phyloP scores from a whole-genome alignment of 2,797 vertebrate species.

The Acanthurus tractus region DNA sequence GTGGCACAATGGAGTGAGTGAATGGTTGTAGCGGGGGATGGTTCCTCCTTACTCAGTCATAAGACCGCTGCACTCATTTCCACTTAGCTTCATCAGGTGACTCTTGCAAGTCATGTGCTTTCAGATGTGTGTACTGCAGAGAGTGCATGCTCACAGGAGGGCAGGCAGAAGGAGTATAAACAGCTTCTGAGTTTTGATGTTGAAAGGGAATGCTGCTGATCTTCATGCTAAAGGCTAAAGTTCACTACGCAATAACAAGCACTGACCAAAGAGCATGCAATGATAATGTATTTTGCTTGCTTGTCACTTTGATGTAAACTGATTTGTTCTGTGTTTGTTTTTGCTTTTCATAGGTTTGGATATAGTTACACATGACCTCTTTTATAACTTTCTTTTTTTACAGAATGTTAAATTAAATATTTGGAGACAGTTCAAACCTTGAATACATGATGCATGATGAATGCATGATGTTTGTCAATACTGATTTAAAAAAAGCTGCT shows the following conservation, averaged over 20 bases:
- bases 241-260: not conserved
- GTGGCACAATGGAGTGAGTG: constrained; percentile 23
- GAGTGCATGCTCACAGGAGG: constrained; percentile 15
- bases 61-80: constrained; percentile 81
- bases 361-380: not conserved
- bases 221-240: not conserved
- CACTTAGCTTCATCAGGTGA: constrained; percentile 85
- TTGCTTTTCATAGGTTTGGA: constrained; percentile 16
- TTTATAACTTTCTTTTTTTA: not conserved
- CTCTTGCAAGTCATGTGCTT: constrained; percentile 77
- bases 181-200: constrained; percentile 20
- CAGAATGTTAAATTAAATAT: not conserved
- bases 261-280: not conserved
- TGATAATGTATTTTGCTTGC: not conserved
- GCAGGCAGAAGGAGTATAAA: constrained; percentile 7
- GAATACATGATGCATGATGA: no score
- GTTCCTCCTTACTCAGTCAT: constrained; percentile 79
- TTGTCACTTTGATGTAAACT: not conserved
- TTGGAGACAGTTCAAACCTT: not conserved
- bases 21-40: constrained; percentile 39
- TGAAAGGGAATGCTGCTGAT: constrained; percentile 29
- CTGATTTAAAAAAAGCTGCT: no score
- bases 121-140: constrained; percentile 43
- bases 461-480: no score
- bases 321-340: not conserved